A percentile compares a stretch with the other conserved stretches of the same genome.
Evolutionary conservation across 1,140 invertebrate species (phyloP).

Genomic region (Drosophila athabasca): DNA sequence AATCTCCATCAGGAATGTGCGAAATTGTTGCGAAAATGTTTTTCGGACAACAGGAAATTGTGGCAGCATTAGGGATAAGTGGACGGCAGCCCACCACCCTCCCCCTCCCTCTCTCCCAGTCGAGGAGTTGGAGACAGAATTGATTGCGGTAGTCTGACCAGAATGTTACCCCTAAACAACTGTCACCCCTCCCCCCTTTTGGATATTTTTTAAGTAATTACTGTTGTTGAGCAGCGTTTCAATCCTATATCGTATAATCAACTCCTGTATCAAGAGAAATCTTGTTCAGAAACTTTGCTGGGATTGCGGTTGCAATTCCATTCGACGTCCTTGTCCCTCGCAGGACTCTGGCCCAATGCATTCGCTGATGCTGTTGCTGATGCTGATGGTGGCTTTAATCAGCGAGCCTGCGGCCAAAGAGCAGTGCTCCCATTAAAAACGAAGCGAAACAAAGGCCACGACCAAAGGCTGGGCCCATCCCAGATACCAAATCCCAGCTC

Average conservation of each 20-base stretch:
- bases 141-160: too few species aligned
- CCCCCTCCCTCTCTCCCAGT: too few species aligned
- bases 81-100: background rate
- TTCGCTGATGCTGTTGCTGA: slow-evolving; percentile 17
- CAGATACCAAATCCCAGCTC: too few species aligned
- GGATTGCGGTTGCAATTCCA: slow-evolving; percentile 16
- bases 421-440: slow-evolving; percentile 55
- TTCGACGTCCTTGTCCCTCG: background rate
- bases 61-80: slow-evolving; percentile 64
- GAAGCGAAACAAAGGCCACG: slow-evolving; percentile 49
- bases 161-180: background rate
- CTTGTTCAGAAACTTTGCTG: slow-evolving; percentile 3
- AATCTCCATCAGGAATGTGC: slow-evolving; percentile 48
- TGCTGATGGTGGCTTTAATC: slow-evolving; percentile 62
- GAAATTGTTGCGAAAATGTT: slow-evolving; percentile 57
- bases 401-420: slow-evolving; percentile 46
- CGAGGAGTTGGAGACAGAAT: background rate
- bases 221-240: slow-evolving; percentile 5
- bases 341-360: slow-evolving; percentile 28
- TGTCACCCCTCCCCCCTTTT: background rate
- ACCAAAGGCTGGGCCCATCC: background rate
- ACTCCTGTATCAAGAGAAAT: background rate
- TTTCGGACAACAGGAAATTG: slow-evolving; percentile 72
- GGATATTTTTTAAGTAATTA: slow-evolving; percentile 47
- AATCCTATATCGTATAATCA: slow-evolving; percentile 6